Evolutionary conservation across 2,113 vertebrate genomes (phyloP).

Genomic region (Pterocles orientalis): DNA sequence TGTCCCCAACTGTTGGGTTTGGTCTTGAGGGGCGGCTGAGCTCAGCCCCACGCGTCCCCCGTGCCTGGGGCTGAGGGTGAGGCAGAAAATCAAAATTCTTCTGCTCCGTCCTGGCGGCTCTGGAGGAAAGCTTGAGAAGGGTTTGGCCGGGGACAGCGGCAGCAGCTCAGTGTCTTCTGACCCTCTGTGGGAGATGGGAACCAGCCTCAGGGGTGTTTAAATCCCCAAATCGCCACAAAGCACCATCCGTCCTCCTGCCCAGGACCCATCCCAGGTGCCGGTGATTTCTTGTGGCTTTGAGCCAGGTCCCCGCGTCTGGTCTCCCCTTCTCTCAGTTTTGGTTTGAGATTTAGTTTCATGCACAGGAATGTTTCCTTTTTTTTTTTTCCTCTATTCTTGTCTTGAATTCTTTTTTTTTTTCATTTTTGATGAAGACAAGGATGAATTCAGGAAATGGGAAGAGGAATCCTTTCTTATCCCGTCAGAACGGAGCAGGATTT

Average conservation of each 20-base stretch:
- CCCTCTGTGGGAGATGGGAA: rapidly evolving
- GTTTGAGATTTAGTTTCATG: not conserved
- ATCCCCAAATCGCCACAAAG: rapidly evolving
- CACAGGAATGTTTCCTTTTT: not conserved
- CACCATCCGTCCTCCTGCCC: not conserved
- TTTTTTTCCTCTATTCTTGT: not conserved
- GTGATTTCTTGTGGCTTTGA: not conserved
- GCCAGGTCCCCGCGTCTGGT: not conserved
- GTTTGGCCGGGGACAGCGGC: not conserved
- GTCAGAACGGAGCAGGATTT: not conserved
- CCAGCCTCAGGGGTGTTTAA: not conserved
- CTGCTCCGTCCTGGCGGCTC: not conserved
- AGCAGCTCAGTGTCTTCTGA: rapidly evolving
- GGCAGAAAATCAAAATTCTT: not conserved
- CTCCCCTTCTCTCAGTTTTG: not conserved
- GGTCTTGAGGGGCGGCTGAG: not conserved
- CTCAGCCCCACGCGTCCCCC: not conserved
- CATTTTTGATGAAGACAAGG: too few species aligned
- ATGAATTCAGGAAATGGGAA: not conserved
- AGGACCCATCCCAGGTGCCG: rapidly evolving
- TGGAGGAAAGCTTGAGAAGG: not conserved
- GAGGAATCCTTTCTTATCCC: not conserved
- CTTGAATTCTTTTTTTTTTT: too few species aligned
- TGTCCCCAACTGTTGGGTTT: rapidly evolving
- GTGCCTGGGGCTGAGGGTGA: rapidly evolving